Base-by-base conservation (phyloP, 64 coral and sea anemone genomes). In the Pachyseris speciosa region DNA sequence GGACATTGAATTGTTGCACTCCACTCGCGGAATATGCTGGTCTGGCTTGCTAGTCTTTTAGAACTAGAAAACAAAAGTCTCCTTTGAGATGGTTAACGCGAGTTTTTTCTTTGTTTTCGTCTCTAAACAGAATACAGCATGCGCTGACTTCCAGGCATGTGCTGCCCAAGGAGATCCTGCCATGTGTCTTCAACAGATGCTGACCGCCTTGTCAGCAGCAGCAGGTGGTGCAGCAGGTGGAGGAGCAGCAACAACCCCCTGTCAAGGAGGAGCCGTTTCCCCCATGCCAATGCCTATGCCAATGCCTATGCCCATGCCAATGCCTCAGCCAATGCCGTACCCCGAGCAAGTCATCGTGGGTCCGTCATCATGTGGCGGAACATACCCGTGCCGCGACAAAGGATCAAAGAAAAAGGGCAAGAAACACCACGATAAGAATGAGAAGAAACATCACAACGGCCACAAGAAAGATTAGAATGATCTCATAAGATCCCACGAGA, bases 311-410 rank as follows among this genome's bases (percentile, higher is more conserved):
- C 75, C 75, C 0, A 32, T 36, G 19, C 75, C 75, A 0, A 33
- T 37, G 29, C 75, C 75, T 11, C 32, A 80, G 1, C 75, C 75
- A 19, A 39, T 24, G 50, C 76, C 76, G 5, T 78, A 78, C 17
- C 32, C 76, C 4, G 51, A 52, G 50, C 27, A 37, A 30, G 31
- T 80, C 0, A 59, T 55, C 19, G 34, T 81, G 32, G 31, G 63
- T 33, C 53, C 77, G 36, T 8, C 34, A 1, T 81, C 77, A 3
- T 81, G 77, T 41, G 77, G 77, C 5, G 77, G 77, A 25, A 81
- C 77, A 0, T 81, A 81, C 33, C 77, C 77, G 10, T 81, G 77
- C 50, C 38, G 39, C 10, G 77, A 81, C 52, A 81, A 81, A n/a
- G 32, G 17, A 63, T 2, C 31, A 11, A 81, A 81, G 22, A 36